Percentiles rank a stretch among this genome's conserved stretches.
phyloP scores from a whole-genome alignment of 2,888 invertebrate species.

The Incurvaria masculella region DNA sequence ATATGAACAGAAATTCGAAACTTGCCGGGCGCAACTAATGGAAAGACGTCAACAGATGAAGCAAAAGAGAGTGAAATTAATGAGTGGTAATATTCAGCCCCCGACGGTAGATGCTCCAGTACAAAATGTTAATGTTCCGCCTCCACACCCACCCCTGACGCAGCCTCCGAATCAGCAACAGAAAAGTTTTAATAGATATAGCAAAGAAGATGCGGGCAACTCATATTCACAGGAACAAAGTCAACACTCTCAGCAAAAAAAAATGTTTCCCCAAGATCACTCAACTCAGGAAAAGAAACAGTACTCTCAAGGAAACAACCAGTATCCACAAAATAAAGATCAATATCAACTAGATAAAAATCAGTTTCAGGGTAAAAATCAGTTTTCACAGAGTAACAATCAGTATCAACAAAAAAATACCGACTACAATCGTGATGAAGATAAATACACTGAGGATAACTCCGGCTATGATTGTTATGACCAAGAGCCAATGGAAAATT shows the following conservation, averaged over 20 bases:
- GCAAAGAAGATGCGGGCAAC: too few relatives aligned
- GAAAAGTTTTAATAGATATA: too few relatives aligned
- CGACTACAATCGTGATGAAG: not conserved
- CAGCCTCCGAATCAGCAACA: too few relatives aligned
- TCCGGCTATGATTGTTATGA: constrained; percentile 27
- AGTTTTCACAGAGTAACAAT: constrained; percentile 4
- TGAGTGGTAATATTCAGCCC: constrained; percentile 18
- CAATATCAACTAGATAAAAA: constrained; percentile 7
- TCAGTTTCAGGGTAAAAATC: constrained; percentile 15
- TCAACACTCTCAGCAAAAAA: too few relatives aligned
- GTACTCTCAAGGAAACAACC: constrained; percentile 14
- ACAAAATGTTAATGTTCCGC: constrained; percentile 23
- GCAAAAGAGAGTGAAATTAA: constrained; percentile 51
- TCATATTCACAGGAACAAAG: too few relatives aligned
- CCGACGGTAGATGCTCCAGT: constrained; percentile 25
- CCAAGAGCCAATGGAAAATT: constrained; percentile 12
- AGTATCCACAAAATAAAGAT: constrained; percentile 6
- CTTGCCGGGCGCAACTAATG: constrained; percentile 73
- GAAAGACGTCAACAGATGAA: constrained; percentile 82
- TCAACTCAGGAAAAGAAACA: constrained; percentile 10
- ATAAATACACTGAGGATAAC: constrained; percentile 24
- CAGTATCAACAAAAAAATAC: not conserved
- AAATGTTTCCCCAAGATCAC: constrained; percentile 17
- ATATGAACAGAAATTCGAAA: constrained; percentile 87
- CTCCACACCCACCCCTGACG: constrained; percentile 21